These are phyloP conservation scores for Columba guinea DNA, from an alignment of 2,797 vertebrate genomes.

Conservation along the genomic window DNA sequence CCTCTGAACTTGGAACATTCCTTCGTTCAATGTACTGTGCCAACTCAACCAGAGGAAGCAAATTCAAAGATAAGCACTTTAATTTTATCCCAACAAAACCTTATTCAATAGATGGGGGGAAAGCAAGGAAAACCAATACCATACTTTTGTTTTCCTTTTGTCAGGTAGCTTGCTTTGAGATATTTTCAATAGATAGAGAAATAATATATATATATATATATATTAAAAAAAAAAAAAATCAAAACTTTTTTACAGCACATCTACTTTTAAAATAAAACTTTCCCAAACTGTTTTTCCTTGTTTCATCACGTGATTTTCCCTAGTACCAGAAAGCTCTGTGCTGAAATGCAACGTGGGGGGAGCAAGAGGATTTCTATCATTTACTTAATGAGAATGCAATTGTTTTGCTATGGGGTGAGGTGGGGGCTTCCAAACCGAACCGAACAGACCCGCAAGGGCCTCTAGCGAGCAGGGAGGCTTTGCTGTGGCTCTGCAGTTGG, in stretches of 20 bases:
- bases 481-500: background rate
- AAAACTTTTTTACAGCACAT: conserved; percentile 13
- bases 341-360: background rate
- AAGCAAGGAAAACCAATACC: conserved; percentile 63
- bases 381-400: background rate
- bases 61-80: conserved; percentile 71
- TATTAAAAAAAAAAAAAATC: background rate
- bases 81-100: conserved; percentile 73
- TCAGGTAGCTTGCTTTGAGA: conserved; percentile 68
- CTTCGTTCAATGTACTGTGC: conserved; percentile 65
- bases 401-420: background rate
- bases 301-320: background rate
- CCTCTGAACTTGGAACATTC: conserved; percentile 75
- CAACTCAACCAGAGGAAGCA: conserved; percentile 60
- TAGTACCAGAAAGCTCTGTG: background rate
- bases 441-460: background rate
- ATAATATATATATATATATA: background rate
- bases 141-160: conserved; percentile 69
- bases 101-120: conserved; percentile 60
- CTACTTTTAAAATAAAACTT: conserved; percentile 56
- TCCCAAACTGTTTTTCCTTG: conserved; percentile 4
- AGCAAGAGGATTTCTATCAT: background rate
- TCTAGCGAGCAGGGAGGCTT: background rate
- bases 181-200: conserved; percentile 62
- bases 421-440: background rate